Evolutionary conservation across 1,140 invertebrate genomes (phyloP), one percentile per base, ranked within the genome.

Genomic region (Nephila pilipes): DNA sequence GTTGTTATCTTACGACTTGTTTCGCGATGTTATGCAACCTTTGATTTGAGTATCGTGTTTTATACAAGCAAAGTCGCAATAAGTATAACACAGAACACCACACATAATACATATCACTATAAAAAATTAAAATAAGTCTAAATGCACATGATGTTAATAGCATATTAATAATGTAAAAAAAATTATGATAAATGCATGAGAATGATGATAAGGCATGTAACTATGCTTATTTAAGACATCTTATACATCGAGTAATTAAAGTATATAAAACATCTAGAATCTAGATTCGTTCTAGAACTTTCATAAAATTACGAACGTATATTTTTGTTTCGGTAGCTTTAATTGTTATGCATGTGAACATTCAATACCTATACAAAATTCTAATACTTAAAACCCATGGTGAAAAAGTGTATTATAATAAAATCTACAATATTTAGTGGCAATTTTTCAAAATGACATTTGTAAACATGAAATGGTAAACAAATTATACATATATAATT

Each of bases 101-200:
- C 80, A 81, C 80, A 81, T 81, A 81, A 46, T 81, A 10, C 46
- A 54, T 54, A 81, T 81, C 36, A 10, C 80, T 81, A 81, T 54
- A 81, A 81, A 55, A 54, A 0, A 46, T 10, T 75, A 75, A 75
- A 1, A 65, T 12, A 65, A 25, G n/a, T 12, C 63, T 65, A 25
- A 69, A 75, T 75, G 29, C 65, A 32, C 2, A 36, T 18, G 69
- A 75, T 32, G 29, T 32, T 5, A 14, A 75, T 36, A 14, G 32
- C 6, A 75, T 69, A 69, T 32, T 6, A 6, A 75, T n/a, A 75
- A 18, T 75, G 32, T 32, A 75, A 75, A 0, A 32, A 75, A 14
- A n/a, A n/a, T n/a, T 36, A 29, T 20, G 29, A 75, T 36, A 69
- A 75, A 32, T 36, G 12, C 69, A 29, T 32, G 29, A 29, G 32